Conservation (phyloP, 2,797 vertebrate genomes). For the Emys orbicularis region DNA sequence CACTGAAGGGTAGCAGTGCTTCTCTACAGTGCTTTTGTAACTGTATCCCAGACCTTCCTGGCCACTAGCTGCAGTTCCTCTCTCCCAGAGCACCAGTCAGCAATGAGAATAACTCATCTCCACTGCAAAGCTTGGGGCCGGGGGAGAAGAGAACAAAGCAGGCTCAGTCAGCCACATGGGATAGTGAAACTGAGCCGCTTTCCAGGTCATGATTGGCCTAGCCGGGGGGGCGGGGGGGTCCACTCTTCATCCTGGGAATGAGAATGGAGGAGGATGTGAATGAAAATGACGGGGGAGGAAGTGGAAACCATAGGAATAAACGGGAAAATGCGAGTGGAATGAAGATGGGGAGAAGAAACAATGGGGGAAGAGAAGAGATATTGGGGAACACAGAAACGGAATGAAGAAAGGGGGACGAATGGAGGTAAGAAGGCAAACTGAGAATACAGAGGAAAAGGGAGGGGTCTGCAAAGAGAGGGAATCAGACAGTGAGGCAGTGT, state of each 20-base stretch:
- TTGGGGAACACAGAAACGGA: not conserved
- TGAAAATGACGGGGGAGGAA: constrained; percentile 56
- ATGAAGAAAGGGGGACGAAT: constrained; percentile 1
- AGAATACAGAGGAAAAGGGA: not conserved
- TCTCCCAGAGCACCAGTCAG: not conserved
- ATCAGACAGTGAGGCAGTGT: not conserved
- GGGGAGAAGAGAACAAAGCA: not conserved
- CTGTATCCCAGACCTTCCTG: constrained; percentile 9
- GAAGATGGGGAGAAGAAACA: constrained; percentile 24
- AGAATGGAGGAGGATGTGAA: constrained; percentile 70
- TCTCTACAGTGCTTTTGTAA: not conserved
- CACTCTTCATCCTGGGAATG: constrained; percentile 58
- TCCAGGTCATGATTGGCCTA: constrained; percentile 55
- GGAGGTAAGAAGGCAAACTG: not conserved
- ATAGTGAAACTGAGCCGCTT: constrained; percentile 52
- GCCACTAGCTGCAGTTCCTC: constrained; percentile 20
- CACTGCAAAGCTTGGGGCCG: not conserved
- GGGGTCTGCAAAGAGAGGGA: not conserved
- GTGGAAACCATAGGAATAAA: constrained; percentile 37
- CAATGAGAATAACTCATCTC: not conserved
- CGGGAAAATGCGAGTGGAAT: constrained; percentile 29
- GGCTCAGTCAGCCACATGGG: constrained; percentile 35
- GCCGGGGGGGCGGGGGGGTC: constrained; percentile 41
- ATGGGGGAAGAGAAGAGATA: not conserved
- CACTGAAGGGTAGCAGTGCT: not conserved